Evolutionary conservation across 1,140 invertebrate species (phyloP).

Genomic region (Lasaia peninsularis): DNA sequence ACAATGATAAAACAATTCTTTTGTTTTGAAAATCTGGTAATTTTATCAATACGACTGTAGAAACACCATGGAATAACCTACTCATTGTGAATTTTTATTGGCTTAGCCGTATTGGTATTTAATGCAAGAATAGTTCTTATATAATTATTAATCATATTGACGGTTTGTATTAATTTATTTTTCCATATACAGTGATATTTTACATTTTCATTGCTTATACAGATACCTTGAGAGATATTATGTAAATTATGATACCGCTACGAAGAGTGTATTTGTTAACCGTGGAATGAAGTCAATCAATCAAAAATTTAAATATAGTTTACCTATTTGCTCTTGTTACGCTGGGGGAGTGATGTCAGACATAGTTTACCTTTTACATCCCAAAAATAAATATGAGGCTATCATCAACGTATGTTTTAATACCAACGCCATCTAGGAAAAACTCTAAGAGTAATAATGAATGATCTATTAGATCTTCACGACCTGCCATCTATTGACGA

Average conservation of each 20-base stretch:
- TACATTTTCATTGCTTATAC: too few species aligned
- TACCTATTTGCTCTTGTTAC: slow-evolving; percentile 7
- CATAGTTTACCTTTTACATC: slow-evolving; percentile 47
- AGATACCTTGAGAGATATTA: too few species aligned
- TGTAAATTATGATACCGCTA: not conserved
- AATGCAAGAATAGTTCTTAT: too few species aligned
- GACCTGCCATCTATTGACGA: not conserved
- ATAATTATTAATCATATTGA: too few species aligned
- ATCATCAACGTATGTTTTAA: slow-evolving; percentile 19
- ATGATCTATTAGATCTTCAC: not conserved
- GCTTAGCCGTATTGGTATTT: too few species aligned
- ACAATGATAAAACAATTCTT: too few species aligned
- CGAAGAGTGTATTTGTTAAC: not conserved
- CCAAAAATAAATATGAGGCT: slow-evolving; percentile 65
- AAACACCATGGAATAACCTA: too few species aligned
- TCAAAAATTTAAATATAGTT: slow-evolving; percentile 11
- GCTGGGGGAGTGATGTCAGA: slow-evolving; percentile 24
- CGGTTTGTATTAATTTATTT: too few species aligned
- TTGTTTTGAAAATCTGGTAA: too few species aligned
- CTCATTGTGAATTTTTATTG: too few species aligned
- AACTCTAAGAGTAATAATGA: not conserved
- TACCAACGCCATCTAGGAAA: slow-evolving; percentile 39
- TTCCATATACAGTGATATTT: too few species aligned
- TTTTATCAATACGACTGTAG: too few species aligned
- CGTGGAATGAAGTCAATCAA: slow-evolving; percentile 1